These are phyloP conservation scores for Dolomedes plantarius DNA, from an alignment of 2,888 invertebrate species.

Conservation along the genomic window DNA sequence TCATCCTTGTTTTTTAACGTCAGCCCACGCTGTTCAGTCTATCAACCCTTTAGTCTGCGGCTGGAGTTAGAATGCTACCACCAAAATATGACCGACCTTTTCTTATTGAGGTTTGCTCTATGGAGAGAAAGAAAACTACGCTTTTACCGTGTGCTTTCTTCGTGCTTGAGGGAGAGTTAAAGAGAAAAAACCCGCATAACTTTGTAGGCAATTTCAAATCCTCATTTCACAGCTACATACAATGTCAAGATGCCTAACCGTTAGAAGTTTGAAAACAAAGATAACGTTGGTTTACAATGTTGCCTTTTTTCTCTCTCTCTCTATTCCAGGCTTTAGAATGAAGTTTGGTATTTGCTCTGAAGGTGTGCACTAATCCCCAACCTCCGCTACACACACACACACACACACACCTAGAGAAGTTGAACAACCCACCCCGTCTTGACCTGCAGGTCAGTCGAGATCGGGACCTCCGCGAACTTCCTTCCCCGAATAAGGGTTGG, in stretches of 20 bases:
- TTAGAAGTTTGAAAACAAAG: neutral
- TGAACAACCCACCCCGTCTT: constrained; percentile 2
- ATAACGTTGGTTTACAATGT: neutral
- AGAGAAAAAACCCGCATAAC: too few relatives aligned
- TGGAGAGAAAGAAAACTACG: too few relatives aligned
- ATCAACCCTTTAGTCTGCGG: too few relatives aligned
- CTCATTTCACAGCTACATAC: too few relatives aligned
- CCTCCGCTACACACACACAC: neutral
- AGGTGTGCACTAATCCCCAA: neutral
- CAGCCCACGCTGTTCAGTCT: too few relatives aligned
- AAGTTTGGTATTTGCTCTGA: neutral
- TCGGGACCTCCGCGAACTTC: constrained; percentile 1
- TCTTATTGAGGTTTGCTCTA: too few relatives aligned
- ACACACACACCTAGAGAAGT: neutral
- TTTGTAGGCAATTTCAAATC: too few relatives aligned
- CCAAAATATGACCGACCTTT: too few relatives aligned
- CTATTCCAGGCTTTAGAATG: neutral
- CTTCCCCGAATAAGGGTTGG: neutral
- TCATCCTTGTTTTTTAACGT: too few relatives aligned
- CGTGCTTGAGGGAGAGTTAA: too few relatives aligned
- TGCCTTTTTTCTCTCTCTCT: neutral
- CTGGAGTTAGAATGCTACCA: too few relatives aligned
- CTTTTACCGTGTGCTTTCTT: too few relatives aligned
- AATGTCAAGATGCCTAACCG: neutral
- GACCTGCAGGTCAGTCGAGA: neutral